Conservation (phyloP, 2,888 invertebrate genomes). For the Dynastes grantii region DNA sequence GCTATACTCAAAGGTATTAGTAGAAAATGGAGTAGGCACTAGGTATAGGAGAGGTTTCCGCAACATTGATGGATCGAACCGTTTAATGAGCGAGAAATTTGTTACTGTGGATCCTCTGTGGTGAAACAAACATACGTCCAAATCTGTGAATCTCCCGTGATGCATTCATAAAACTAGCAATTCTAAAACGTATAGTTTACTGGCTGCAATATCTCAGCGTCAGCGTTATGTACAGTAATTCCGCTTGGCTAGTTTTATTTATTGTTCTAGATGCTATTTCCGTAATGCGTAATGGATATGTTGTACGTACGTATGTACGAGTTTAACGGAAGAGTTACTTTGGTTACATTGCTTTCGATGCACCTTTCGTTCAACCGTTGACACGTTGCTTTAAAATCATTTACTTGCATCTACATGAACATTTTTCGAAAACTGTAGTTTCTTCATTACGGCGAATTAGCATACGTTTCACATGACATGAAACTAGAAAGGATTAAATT, state of each 20-base stretch:
- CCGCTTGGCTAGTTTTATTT: neutral
- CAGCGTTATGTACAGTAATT: neutral
- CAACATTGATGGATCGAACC: constrained; percentile 25
- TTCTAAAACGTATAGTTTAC: neutral
- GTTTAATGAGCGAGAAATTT: constrained; percentile 21
- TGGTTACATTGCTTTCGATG: too few species aligned
- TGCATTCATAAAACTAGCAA: constrained; percentile 11
- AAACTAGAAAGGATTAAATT: too few species aligned
- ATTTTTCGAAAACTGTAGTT: too few species aligned
- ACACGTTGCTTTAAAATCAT: too few species aligned
- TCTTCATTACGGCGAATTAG: too few species aligned
- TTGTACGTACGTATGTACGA: too few species aligned
- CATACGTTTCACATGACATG: too few species aligned
- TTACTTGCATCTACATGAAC: too few species aligned
- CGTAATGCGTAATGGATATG: neutral
- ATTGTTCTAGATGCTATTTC: neutral
- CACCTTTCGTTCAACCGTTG: too few species aligned
- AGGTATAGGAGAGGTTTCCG: neutral
- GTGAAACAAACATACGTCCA: neutral
- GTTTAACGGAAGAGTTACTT: too few species aligned
- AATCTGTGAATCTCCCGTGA: too few species aligned
- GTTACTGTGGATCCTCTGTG: neutral
- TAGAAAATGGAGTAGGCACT: neutral
- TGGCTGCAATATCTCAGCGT: constrained; percentile 7
- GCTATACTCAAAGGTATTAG: neutral